A percentile compares a stretch with the other conserved stretches of the same genome.
Evolutionary conservation across 2,888 invertebrate genomes (phyloP).

Genomic region (Apocheima hispidaria): DNA sequence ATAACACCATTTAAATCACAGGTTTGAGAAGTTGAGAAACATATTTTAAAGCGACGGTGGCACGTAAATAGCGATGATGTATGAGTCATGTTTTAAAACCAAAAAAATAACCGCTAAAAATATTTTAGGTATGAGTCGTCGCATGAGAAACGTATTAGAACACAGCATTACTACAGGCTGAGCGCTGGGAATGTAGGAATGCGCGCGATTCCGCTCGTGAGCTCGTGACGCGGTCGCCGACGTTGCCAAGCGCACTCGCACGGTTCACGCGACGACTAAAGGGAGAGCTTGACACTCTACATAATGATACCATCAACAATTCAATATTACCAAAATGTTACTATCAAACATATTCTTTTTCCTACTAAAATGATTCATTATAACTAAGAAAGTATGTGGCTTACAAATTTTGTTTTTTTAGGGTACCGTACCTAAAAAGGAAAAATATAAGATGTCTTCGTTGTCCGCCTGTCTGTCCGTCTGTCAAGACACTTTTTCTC

Average conservation of each 20-base stretch:
- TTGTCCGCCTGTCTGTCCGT: too few relatives aligned
- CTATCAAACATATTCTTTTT: too few relatives aligned
- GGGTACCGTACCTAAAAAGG: too few relatives aligned
- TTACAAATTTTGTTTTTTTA: too few relatives aligned
- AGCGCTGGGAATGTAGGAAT: constrained; percentile 23
- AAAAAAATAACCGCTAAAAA: constrained; percentile 53
- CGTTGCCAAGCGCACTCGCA: constrained; percentile 11
- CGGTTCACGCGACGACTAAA: not conserved
- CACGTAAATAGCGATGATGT: constrained; percentile 30
- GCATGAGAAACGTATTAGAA: constrained; percentile 47
- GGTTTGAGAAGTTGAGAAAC: constrained; percentile 1
- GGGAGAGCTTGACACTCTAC: too few relatives aligned
- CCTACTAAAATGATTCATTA: too few relatives aligned
- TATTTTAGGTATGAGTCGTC: constrained; percentile 53
- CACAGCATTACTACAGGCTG: not conserved
- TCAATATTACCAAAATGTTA: too few relatives aligned
- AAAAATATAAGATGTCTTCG: too few relatives aligned
- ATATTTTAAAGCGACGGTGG: not conserved
- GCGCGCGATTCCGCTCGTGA: constrained; percentile 22
- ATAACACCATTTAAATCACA: constrained; percentile 2
- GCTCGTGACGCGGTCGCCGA: not conserved
- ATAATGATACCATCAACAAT: too few relatives aligned
- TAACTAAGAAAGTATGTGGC: too few relatives aligned
- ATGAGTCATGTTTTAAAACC: constrained; percentile 48
- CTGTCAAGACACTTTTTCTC: too few relatives aligned